phyloP scores from a whole-genome alignment of 2,888 invertebrate species.

The Pasiphila rectangulata region DNA sequence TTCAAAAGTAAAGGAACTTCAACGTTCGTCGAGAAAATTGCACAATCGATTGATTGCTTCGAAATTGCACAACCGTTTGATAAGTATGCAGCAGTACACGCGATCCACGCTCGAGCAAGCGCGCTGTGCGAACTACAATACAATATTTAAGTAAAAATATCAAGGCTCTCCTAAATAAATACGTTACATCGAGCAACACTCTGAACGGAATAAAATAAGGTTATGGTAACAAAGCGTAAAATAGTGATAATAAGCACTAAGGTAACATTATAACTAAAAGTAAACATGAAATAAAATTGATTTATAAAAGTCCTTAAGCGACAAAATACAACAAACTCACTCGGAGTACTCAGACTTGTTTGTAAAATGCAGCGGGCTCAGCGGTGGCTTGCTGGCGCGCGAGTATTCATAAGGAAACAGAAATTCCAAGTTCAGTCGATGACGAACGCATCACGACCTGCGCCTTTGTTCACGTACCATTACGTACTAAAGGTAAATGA shows the following conservation, averaged over 20 bases:
- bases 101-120: slow-evolving; percentile 35
- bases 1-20: slow-evolving; percentile 65
- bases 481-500: slow-evolving; percentile 31
- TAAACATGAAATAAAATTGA: slow-evolving; percentile 46
- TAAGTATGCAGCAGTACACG: slow-evolving; percentile 48
- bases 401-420: slow-evolving; percentile 50
- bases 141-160: slow-evolving; percentile 28
- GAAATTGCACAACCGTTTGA: slow-evolving; percentile 50
- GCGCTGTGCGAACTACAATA: slow-evolving; percentile 14
- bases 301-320: slow-evolving; percentile 55
- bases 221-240: slow-evolving; percentile 71
- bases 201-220: slow-evolving; percentile 39
- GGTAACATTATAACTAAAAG: slow-evolving; percentile 51
- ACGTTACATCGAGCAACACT: slow-evolving; percentile 22
- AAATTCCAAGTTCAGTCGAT: slow-evolving; percentile 41
- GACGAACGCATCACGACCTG: slow-evolving; percentile 40
- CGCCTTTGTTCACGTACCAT: slow-evolving; percentile 36
- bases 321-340: slow-evolving; percentile 55
- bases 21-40: slow-evolving; percentile 53
- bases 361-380: slow-evolving; percentile 60
- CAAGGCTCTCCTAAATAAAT: slow-evolving; percentile 24
- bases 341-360: slow-evolving; percentile 60
- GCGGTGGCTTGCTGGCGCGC: slow-evolving; percentile 51
- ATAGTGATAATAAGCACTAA: slow-evolving; percentile 60
- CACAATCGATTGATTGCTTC: slow-evolving; percentile 53